Evolutionary conservation across 2,888 invertebrate genomes (phyloP), one percentile per base, ranked within the genome.

Genomic region (Drosophila meridionalis): DNA sequence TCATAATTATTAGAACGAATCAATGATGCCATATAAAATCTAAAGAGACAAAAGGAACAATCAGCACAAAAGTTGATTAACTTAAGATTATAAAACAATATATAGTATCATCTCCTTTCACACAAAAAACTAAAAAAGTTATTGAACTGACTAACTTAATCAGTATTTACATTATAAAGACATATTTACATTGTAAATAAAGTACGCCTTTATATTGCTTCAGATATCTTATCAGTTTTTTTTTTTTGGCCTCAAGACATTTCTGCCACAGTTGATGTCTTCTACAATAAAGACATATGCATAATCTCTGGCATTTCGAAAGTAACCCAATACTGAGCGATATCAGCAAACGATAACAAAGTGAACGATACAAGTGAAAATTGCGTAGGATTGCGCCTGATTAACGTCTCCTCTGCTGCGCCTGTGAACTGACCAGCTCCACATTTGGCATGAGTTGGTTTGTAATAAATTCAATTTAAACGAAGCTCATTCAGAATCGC

Each of bases 401-500:
- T 73, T 64, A 73, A 45, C 28, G 73, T 52, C 45, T 32, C 30
- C 12, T 12, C 40, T n/a, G 38, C 20, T 14, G 6, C 11, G 11
- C 14, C 12, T 62, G 59, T 45, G 69, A 62, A 69, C 74, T 53
- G 8, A 40, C 73, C 32, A 58, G 28, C 48, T 57, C 58, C 66
- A 62, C 45, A 50, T 69, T 66, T 56, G 36, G 48, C 26, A 69
- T 20, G 1, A 32, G 20, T 20, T 20, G 28, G 52, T 42, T 66
- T 26, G 71, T 38, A 73, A 87, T 87, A 87, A 82, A 83, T 83
- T 84, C 70, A 64, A 52, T 69, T 80, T 73, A 80, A 78, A 59
- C 80, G 80, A 73, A 73, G 66, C 73, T 69, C 77, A 87, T 70
- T 82, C 73, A 80, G 75, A 75, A 76, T 74, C 63, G 70, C 56